phyloP scores from a whole-genome alignment of 92 coral and sea anemone species.

The Paragorgia papillata region DNA sequence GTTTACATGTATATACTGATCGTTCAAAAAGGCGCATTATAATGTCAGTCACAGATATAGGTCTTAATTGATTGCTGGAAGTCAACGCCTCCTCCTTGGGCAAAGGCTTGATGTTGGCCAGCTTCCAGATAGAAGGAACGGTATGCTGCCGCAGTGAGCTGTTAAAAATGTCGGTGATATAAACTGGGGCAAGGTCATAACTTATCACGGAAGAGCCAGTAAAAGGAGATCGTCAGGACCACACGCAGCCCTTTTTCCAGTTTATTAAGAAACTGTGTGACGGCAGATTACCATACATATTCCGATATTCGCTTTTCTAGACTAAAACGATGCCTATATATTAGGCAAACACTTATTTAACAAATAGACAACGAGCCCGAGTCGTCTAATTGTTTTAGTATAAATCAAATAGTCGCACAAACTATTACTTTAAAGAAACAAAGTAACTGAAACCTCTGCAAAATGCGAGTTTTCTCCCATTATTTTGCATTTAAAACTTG shows the following conservation, averaged over 20 bases:
- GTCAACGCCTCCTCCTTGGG: conserved; percentile 44
- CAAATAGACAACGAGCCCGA: too few relatives aligned
- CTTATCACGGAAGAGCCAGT: conserved; percentile 62
- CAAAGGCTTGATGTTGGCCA: conserved; percentile 41
- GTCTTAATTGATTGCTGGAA: conserved; percentile 48
- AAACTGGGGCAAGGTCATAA: conserved; percentile 54
- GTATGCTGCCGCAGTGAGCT: conserved; percentile 31
- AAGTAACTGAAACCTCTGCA: too few relatives aligned
- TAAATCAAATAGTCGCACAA: too few relatives aligned
- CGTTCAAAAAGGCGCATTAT: conserved; percentile 59
- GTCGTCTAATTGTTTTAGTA: too few relatives aligned
- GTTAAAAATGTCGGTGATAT: conserved; percentile 50
- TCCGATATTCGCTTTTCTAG: too few relatives aligned
- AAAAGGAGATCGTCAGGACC: conserved; percentile 64
- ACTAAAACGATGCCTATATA: too few relatives aligned
- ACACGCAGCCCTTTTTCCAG: conserved; percentile 42
- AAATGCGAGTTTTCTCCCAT: too few relatives aligned
- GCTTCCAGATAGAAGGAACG: conserved; percentile 56
- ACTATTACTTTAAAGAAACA: too few relatives aligned
- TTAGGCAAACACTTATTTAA: too few relatives aligned
- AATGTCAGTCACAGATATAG: conserved; percentile 58
- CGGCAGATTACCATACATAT: too few relatives aligned
- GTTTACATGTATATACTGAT: conserved; percentile 32
- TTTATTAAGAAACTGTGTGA: conserved; percentile 35
- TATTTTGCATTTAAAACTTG: too few relatives aligned